Evolutionary conservation across 92 coral and sea anemone species (phyloP), one percentile per base, ranked within the genome.

Genomic region (Actinernus sp.): DNA sequence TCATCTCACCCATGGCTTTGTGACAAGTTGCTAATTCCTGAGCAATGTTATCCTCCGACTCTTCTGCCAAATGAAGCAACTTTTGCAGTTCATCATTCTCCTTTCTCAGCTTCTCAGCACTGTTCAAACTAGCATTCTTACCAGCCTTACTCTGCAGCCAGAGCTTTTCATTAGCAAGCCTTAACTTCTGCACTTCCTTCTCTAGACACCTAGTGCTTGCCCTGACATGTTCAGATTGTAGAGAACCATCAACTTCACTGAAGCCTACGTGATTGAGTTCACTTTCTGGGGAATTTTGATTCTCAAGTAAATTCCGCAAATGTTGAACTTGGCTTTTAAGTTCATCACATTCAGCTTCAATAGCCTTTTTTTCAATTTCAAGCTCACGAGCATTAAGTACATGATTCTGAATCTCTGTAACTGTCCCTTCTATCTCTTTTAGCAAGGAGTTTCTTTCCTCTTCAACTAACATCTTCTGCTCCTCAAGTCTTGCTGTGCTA

Each of bases 31-130:
- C 71, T 50, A 85, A 45, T 61, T 90, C 92, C 19, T 73, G 75
- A 9, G 89, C 88, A 34, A 90, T 88, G 51, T 64, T 75, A 48
- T 85, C 92, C 58, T 90, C 96, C 0, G 96, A 90, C 46, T 80
- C 85, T 50, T 90, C 96, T 0, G 96, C 91, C 69, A 87, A 62
- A 53, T 90, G 92, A 8, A 90, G 86, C 58, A 85, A 72, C 56
- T 90, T 90, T 23, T 90, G 81, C 29, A 90, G 59, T 38, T 86
- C 82, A 20, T 56, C 61, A 46, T 90, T 80, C 48, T 86, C 92
- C 45, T 71, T 65, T 28, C 74, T 77, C 2, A 90, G 54, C 62
- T 67, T 46, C 41, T 86, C 85, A 9, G 76, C 39, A 23, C 76
- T 83, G 7, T 72, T 71, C 22, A 37, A 31, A 32, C 55, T 55